Conservation (phyloP, 2,888 invertebrate genomes). For the Portevinia maculata region DNA sequence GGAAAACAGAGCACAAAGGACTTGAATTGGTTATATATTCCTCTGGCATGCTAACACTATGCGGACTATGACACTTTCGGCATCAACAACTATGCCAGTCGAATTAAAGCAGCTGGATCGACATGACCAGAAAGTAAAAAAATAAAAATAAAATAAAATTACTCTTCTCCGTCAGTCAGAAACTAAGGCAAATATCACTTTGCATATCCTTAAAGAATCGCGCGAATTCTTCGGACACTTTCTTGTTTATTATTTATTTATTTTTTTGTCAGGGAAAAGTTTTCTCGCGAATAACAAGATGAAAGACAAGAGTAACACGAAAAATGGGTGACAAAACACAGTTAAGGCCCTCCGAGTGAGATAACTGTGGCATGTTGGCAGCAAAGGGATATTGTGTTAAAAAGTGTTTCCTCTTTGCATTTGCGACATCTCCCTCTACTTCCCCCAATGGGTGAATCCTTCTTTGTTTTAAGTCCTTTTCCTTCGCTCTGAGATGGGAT, state of each 20-base stretch:
- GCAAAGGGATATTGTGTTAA: conserved; percentile 61
- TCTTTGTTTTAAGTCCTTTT: conserved; percentile 38
- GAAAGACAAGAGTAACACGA: conserved; percentile 18
- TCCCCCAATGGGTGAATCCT: conserved; percentile 32
- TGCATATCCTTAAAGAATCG: conserved; percentile 61
- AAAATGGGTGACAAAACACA: conserved; percentile 49
- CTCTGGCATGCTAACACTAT: conserved; percentile 65
- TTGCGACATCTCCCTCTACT: not conserved
- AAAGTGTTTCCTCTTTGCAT: conserved; percentile 9
- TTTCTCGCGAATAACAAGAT: conserved; percentile 48
- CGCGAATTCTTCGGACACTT: conserved; percentile 3
- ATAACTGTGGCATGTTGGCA: conserved; percentile 66
- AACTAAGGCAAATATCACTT: conserved; percentile 69
- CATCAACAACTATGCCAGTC: conserved; percentile 62
- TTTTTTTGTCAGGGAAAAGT: conserved; percentile 53
- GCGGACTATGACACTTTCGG: conserved; percentile 70
- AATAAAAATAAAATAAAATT: conserved; percentile 61
- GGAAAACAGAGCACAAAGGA: conserved; percentile 34
- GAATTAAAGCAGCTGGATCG: conserved; percentile 27
- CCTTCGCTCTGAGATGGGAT: conserved; percentile 49
- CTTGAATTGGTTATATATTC: conserved; percentile 62
- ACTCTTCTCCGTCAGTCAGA: conserved; percentile 67
- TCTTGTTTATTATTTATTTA: conserved; percentile 47
- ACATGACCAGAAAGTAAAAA: not conserved
- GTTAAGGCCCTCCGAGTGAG: conserved; percentile 44